Percentiles rank a stretch among this genome's conserved stretches.
Conservation (phyloP, 1,140 invertebrate genomes). For the Aleiodes sp. region DNA sequence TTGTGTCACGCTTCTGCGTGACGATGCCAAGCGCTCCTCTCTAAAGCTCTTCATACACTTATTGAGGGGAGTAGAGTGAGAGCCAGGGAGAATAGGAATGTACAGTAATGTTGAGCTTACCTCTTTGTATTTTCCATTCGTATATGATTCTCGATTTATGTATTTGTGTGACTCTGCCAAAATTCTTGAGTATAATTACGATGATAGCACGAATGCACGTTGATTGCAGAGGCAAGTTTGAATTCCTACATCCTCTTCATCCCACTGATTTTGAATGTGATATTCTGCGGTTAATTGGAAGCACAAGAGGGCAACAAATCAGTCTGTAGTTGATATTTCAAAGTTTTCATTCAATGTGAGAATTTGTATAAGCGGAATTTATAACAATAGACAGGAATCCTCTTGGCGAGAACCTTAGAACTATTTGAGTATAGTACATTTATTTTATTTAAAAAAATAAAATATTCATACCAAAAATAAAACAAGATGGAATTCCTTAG, state of each 20-base stretch:
- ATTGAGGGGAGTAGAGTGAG: not conserved
- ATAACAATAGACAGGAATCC: too few relatives aligned
- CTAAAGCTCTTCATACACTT: constrained; percentile 1
- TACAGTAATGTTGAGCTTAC: too few relatives aligned
- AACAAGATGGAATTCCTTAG: too few relatives aligned
- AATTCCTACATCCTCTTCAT: not conserved
- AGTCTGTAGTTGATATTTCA: too few relatives aligned
- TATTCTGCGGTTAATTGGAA: not conserved
- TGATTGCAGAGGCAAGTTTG: constrained; percentile 6
- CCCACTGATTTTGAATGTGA: not conserved
- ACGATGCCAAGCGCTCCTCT: not conserved
- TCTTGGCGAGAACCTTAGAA: too few relatives aligned
- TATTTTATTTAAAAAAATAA: too few relatives aligned
- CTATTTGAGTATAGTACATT: too few relatives aligned
- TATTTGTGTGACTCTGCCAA: not conserved
- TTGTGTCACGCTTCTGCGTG: not conserved
- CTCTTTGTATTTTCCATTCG: not conserved
- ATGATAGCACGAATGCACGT: not conserved
- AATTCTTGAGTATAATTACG: not conserved
- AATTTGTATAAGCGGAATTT: too few relatives aligned
- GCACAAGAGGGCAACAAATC: too few relatives aligned
- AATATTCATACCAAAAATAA: too few relatives aligned
- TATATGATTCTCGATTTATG: not conserved
- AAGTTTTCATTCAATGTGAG: too few relatives aligned
- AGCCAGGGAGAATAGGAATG: not conserved